Conservation (phyloP, 2,113 vertebrate genomes). For the Gallinago paraguaiae region DNA sequence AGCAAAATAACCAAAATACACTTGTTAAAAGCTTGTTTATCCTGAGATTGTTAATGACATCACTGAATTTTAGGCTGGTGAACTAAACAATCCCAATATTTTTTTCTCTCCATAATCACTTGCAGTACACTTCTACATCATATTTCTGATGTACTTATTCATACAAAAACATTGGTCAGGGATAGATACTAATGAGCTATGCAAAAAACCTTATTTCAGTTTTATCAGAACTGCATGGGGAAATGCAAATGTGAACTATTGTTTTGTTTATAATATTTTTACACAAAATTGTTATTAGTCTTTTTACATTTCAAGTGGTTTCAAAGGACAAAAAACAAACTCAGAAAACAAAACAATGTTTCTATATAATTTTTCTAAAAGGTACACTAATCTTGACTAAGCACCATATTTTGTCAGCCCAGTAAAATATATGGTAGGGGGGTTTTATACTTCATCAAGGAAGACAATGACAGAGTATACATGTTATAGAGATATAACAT, state of each 20-base stretch:
- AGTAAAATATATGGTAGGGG: neutral
- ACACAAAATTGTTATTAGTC: neutral
- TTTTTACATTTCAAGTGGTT: neutral
- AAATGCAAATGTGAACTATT: neutral
- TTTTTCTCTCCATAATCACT: neutral
- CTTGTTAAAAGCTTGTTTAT: neutral
- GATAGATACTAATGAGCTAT: neutral
- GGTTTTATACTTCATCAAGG: neutral
- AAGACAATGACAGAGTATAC: neutral
- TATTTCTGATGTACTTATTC: neutral
- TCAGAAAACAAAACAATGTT: neutral
- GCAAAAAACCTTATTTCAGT: neutral
- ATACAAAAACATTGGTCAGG: neutral
- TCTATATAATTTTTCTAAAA: neutral
- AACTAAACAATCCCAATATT: neutral
- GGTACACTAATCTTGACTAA: neutral
- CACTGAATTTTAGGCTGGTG: neutral
- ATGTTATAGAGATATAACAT: neutral
- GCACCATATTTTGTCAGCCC: neutral
- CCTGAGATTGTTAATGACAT: neutral
- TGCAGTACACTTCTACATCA: neutral
- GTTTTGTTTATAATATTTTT: neutral
- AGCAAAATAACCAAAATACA: neutral
- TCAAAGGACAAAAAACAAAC: neutral
- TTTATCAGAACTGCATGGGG: neutral